phyloP scores from a whole-genome alignment of 1,140 invertebrate species.

The Drosophila neocordata region DNA sequence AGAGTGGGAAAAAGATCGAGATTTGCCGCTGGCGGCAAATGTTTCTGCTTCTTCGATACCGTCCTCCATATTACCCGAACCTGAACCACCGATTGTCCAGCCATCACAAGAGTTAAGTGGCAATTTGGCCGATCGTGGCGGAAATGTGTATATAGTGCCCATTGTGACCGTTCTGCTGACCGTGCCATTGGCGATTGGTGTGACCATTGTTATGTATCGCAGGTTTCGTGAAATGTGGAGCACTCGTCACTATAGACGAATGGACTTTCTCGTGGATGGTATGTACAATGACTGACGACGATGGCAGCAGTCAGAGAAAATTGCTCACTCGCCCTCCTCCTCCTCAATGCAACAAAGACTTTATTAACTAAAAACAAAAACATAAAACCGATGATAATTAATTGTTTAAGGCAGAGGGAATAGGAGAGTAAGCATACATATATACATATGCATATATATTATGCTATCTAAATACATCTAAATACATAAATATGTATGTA shows the following conservation, averaged over 20 bases:
- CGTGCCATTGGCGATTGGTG: conserved; percentile 83
- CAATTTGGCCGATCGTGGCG: conserved; percentile 57
- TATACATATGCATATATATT: background rate
- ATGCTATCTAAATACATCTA: conserved; percentile 37
- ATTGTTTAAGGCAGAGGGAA: conserved; percentile 9
- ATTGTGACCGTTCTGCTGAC: conserved; percentile 84
- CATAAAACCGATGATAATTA: no score
- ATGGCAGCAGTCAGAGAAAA: conserved; percentile 29
- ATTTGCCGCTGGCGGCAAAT: conserved; percentile 17
- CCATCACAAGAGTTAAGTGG: conserved; percentile 57
- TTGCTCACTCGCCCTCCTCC: conserved; percentile 8
- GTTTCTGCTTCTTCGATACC: background rate
- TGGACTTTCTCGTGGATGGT: conserved; percentile 87
- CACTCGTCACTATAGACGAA: conserved; percentile 86
- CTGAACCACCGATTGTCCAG: conserved; percentile 32
- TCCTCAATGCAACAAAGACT: conserved; percentile 35
- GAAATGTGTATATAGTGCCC: conserved; percentile 84
- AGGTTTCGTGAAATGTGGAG: conserved; percentile 86
- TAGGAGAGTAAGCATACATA: background rate
- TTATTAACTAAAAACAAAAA: conserved; percentile 15
- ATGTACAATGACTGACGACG: conserved; percentile 86
- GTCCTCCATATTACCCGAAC: background rate
- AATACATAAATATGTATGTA: no score
- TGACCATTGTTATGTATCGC: conserved; percentile 84
- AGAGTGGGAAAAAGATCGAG: conserved; percentile 3